Conservation (phyloP, 2,888 invertebrate genomes). For the Chloromyia formosa region DNA sequence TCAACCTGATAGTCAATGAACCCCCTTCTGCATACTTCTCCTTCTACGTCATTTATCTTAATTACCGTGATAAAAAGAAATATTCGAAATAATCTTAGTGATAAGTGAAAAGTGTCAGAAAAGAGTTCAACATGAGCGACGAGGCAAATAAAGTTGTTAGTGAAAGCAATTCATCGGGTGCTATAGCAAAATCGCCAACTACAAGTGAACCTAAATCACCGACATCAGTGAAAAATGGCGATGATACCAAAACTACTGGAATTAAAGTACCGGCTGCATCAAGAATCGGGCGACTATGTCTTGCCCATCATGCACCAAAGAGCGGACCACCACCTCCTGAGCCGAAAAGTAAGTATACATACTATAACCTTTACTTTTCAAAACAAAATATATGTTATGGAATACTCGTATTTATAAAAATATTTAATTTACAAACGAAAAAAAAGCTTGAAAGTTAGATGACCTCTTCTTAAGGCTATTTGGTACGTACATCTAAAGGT, state of each 20-base stretch:
- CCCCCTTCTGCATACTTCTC: no score
- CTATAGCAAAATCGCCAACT: constrained; percentile 14
- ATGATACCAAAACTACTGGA: constrained; percentile 17
- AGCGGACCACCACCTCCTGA: constrained; percentile 57
- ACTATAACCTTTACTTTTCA: no score
- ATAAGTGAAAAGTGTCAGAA: not conserved
- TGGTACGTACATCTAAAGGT: no score
- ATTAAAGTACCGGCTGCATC: constrained; percentile 36
- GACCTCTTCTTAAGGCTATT: no score
- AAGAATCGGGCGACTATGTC: constrained; percentile 58
- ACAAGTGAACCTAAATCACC: constrained; percentile 33
- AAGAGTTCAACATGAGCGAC: not conserved
- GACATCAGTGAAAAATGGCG: not conserved
- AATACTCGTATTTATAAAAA: no score
- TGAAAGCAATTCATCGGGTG: not conserved
- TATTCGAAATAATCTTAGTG: not conserved
- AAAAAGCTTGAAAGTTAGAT: no score
- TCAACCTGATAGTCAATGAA: no score
- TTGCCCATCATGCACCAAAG: constrained; percentile 57
- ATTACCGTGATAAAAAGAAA: not conserved
- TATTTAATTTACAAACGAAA: no score
- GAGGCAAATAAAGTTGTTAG: not conserved
- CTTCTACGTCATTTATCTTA: not conserved
- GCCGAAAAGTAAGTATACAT: constrained; percentile 47
- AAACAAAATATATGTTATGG: no score